phyloP scores from a whole-genome alignment of 2,113 vertebrate species.

The Crotalus helleri region DNA sequence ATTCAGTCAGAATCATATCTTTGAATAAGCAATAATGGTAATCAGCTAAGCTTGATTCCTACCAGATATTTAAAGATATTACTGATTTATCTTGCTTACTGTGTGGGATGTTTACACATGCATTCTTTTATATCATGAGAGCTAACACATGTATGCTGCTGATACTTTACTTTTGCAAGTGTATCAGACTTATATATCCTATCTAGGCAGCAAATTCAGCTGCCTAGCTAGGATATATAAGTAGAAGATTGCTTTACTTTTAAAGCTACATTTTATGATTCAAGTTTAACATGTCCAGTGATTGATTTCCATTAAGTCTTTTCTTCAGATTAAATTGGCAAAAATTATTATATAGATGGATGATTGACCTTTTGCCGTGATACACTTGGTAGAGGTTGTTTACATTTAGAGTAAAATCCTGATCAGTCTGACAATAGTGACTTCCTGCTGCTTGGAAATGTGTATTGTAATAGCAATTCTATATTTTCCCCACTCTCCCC shows the following conservation, averaged over 20 bases:
- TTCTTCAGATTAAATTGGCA: slow-evolving; percentile 51
- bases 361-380: slow-evolving; percentile 38
- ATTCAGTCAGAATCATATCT: neutral
- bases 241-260: neutral
- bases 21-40: neutral
- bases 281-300: slow-evolving; percentile 53
- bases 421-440: slow-evolving; percentile 71
- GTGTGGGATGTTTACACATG: neutral
- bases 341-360: slow-evolving; percentile 44
- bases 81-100: neutral
- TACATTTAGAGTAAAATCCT: slow-evolving; percentile 57
- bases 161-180: neutral
- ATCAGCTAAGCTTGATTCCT: neutral
- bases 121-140: neutral
- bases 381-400: slow-evolving; percentile 59
- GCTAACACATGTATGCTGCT: neutral
- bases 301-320: slow-evolving; percentile 48
- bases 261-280: slow-evolving; percentile 42
- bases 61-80: neutral
- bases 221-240: slow-evolving; percentile 25
- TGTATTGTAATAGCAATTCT: slow-evolving; percentile 70
- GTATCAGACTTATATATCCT: neutral
- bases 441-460: slow-evolving; percentile 69
- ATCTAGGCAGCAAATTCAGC: neutral
- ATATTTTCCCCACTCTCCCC: slow-evolving; percentile 42